Evolutionary conservation across 1,140 invertebrate species (phyloP).

Genomic region (Brachionus paranguensis): DNA sequence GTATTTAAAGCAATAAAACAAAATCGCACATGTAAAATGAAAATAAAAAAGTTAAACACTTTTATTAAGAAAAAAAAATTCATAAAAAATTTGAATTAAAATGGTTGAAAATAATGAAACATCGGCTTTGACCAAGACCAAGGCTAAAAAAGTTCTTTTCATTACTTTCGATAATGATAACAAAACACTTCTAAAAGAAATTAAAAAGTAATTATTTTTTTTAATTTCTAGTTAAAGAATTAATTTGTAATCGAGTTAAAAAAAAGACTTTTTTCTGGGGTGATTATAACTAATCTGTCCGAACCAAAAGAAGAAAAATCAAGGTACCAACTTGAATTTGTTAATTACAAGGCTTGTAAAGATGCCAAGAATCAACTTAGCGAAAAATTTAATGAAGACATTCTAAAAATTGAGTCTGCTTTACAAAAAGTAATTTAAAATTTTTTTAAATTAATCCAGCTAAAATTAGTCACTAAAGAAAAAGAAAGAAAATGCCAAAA

Average conservation of each 20-base stretch:
- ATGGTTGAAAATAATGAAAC: constrained; percentile 4
- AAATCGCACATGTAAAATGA: constrained; percentile 12
- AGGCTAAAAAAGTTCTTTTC: constrained; percentile 16
- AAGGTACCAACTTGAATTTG: constrained; percentile 2
- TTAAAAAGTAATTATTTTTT: constrained; percentile 7
- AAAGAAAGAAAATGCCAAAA: constrained; percentile 11
- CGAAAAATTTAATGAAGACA: background rate
- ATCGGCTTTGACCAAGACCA: constrained; percentile 3
- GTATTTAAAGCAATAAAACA: background rate
- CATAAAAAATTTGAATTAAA: background rate
- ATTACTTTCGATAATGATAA: background rate
- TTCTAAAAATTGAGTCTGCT: constrained; percentile 17
- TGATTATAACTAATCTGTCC: background rate
- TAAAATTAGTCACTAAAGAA: background rate
- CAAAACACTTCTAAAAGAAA: background rate
- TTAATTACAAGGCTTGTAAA: background rate
- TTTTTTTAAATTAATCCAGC: background rate
- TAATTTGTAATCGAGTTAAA: background rate
- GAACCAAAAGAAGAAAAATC: background rate
- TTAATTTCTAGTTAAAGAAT: too few species aligned
- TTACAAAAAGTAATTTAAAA: background rate
- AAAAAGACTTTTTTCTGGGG: background rate
- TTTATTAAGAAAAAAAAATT: background rate
- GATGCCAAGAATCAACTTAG: background rate
- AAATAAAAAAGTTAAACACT: background rate